These are phyloP conservation scores for Lathamus discolor DNA, from an alignment of 2,113 vertebrate species.

Conservation along the genomic window DNA sequence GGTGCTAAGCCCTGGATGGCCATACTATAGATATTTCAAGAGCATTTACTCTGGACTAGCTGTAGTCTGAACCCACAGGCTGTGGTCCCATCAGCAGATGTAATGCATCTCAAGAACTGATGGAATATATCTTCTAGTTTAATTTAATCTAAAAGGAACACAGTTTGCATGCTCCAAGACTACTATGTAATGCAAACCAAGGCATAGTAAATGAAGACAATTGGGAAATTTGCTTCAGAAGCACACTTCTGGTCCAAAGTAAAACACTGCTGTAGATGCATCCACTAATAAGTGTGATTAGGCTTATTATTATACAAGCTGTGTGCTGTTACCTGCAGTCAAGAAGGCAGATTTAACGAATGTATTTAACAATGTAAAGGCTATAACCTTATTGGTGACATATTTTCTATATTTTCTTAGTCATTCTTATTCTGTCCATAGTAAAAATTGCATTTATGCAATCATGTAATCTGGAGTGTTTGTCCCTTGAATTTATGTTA, in stretches of 20 bases:
- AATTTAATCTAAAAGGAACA: not conserved
- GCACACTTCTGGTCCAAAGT: not conserved
- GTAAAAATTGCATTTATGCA: constrained; percentile 22
- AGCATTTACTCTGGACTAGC: not conserved
- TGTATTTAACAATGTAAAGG: not conserved
- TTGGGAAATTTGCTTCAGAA: constrained; percentile 12
- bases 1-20: not conserved
- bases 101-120: not conserved
- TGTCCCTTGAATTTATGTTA: constrained; percentile 40
- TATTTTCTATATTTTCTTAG: not conserved
- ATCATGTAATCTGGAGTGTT: constrained; percentile 23
- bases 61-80: not conserved
- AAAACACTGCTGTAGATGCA: not conserved
- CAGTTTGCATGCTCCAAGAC: not conserved
- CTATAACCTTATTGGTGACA: not conserved
- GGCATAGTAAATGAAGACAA: not conserved
- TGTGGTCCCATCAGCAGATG: not conserved
- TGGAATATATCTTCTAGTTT: not conserved
- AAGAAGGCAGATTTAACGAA: not conserved
- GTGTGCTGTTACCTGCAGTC: not conserved
- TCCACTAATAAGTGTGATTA: not conserved
- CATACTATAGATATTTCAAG: not conserved
- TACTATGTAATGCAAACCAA: not conserved
- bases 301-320: not conserved
- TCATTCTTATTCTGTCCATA: not conserved